Evolutionary conservation across 1,140 invertebrate genomes (phyloP).

Genomic region (Hypsibius dujardini): DNA sequence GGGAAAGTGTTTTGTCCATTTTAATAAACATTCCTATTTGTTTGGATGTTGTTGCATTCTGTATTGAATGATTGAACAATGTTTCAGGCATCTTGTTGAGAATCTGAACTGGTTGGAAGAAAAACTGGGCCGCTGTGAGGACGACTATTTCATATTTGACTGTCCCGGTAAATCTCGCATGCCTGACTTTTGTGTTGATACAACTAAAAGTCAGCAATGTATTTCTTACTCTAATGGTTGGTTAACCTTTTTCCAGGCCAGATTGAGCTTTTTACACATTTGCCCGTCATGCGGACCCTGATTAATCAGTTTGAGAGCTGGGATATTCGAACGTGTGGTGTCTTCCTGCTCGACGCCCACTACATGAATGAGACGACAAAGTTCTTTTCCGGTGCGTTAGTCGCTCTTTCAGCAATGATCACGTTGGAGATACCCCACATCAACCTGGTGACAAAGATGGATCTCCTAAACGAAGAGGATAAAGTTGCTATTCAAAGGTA

Average conservation of each 20-base stretch:
- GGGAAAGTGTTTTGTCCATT: no score
- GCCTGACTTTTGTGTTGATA: not conserved
- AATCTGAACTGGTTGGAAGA: conserved; percentile 79
- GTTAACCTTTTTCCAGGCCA: conserved; percentile 43
- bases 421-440: conserved; percentile 83
- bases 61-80: no score
- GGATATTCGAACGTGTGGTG: conserved; percentile 74
- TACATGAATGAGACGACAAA: conserved; percentile 90
- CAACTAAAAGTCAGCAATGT: no score
- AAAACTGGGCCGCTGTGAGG: conserved; percentile 50
- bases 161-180: conserved; percentile 51
- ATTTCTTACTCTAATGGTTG: not conserved
- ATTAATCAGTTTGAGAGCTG: conserved; percentile 54
- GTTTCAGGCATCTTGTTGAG: conserved; percentile 58
- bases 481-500: conserved; percentile 56
- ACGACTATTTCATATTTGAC: conserved; percentile 93
- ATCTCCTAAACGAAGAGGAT: conserved; percentile 64
- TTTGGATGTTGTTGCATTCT: no score
- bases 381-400: conserved; percentile 81
- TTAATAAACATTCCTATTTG: no score
- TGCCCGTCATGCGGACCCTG: conserved; percentile 66
- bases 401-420: conserved; percentile 85
- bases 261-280: conserved; percentile 92
- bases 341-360: conserved; percentile 85
- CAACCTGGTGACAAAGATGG: conserved; percentile 87